Base-by-base conservation (phyloP, 2,113 vertebrate species). In the Canis aureus region DNA sequence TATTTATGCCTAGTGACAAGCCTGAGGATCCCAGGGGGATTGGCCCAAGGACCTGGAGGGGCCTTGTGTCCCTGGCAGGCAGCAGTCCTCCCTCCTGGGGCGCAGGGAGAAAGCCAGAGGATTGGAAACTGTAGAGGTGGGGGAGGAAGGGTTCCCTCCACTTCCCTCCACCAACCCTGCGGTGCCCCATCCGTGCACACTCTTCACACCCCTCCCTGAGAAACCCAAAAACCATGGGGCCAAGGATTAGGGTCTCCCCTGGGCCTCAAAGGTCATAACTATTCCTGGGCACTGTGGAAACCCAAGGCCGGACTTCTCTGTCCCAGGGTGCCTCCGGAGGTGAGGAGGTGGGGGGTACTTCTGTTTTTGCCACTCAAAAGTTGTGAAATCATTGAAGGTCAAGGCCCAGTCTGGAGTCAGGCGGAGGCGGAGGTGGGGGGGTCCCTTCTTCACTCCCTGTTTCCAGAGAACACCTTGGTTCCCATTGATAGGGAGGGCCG, bases 1-100 rank as follows among this genome's bases (percentile, higher is more conserved):
- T 98, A 98, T 98, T 98, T 98, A 98, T 98, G 97, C 94, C 95
- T 94, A 96, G 98, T 98, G 98, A 98, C 97, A 97, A 98, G 97
- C 94, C 95, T 95, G 84, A 96, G 81, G 92, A 95, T 96, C 92
- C 95, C 96, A 74, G 51, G 81, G 62, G 96, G 62, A 93, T 0
- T 89, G 96, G 96, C 90, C 97, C 81, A 93, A 97, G 93, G 95
- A 95, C 95, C 95, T 95, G 71, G 94, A 97, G 90, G 96, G 96
- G 95, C 95, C 90, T 76, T 8, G 4, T 95, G 96, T 97, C 93
- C 96, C 96, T 92, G 95, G 96, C 97, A 93, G 82, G 49, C 29
- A 11, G 66, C 86, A 90, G 60, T 78, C 81, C 73, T 96, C 89
- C 67, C 97, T 97, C 76, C 55, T 19, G 0, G 64, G 64, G 95